A percentile compares a stretch with the other conserved stretches of the same genome.
Evolutionary conservation across 2,113 vertebrate genomes (phyloP).

Genomic region (Etheostoma spectabile): DNA sequence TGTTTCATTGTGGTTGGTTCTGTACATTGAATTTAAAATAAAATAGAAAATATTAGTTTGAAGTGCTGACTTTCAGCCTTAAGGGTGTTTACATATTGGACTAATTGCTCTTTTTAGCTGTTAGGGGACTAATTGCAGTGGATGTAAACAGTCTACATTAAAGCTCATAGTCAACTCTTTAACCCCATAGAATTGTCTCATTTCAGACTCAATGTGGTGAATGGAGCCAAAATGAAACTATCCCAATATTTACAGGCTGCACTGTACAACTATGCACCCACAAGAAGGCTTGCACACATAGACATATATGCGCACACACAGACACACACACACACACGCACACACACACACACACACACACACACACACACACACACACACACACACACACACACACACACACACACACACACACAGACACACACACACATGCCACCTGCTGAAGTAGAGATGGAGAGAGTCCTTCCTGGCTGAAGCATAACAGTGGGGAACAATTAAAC

Average conservation of each 20-base stretch:
- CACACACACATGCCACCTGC: constrained; percentile 85
- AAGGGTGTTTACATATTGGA: neutral
- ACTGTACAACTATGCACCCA: constrained; percentile 40
- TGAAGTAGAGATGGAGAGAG: constrained; percentile 93
- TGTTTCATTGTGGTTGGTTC: neutral
- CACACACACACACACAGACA: constrained; percentile 67
- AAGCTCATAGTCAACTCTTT: constrained; percentile 9
- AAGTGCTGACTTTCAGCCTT: neutral
- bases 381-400: constrained; percentile 56
- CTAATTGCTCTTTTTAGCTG: neutral
- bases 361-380: constrained; percentile 53
- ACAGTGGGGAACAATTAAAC: constrained; percentile 94
- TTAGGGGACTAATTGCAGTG: neutral
- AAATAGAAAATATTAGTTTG: neutral
- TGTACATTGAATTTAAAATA: neutral
- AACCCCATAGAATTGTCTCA: neutral
- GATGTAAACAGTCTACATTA: constrained; percentile 11
- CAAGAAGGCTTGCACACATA: constrained; percentile 54
- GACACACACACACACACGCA: neutral
- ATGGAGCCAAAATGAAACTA: constrained; percentile 22
- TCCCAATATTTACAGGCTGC: constrained; percentile 41
- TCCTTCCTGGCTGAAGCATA: constrained; percentile 86
- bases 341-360: neutral
- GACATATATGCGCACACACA: constrained; percentile 25
- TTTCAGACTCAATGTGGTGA: neutral